Evolutionary conservation across 1,140 invertebrate species (phyloP).

Genomic region (Plectrocnemia conspersa): DNA sequence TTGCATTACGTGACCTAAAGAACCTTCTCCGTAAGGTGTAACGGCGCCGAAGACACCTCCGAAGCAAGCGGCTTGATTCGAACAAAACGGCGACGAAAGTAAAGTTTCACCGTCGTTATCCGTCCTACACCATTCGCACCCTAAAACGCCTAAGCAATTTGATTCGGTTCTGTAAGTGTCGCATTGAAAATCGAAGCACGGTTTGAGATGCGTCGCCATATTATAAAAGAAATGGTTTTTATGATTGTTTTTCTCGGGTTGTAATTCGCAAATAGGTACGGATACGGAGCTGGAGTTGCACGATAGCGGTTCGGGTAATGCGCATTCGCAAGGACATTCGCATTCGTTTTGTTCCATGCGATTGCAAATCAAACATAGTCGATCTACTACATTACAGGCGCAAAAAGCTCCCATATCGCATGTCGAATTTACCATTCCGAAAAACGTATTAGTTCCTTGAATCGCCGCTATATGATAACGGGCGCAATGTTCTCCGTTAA

Average conservation of each 20-base stretch:
- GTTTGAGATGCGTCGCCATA: slow-evolving; percentile 51
- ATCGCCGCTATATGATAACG: slow-evolving; percentile 80
- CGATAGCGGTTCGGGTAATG: slow-evolving; percentile 51
- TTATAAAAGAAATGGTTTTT: slow-evolving; percentile 50
- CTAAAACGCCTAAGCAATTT: slow-evolving; percentile 77
- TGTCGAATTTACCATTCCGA: slow-evolving; percentile 82
- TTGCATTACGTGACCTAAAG: slow-evolving; percentile 51
- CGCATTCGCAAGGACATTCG: slow-evolving; percentile 93
- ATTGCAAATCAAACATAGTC: slow-evolving; percentile 86
- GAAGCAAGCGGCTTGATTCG: slow-evolving; percentile 74
- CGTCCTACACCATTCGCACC: slow-evolving; percentile 88
- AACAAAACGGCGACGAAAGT: slow-evolving; percentile 71
- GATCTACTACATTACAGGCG: slow-evolving; percentile 86
- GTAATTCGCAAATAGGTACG: slow-evolving; percentile 31
- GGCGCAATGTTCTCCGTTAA: slow-evolving; percentile 85
- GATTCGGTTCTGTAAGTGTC: slow-evolving; percentile 67
- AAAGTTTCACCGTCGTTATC: slow-evolving; percentile 67
- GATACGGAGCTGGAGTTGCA: slow-evolving; percentile 47
- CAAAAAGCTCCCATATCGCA: slow-evolving; percentile 83
- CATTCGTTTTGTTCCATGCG: slow-evolving; percentile 92
- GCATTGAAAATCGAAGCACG: slow-evolving; percentile 74
- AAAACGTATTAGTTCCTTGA: slow-evolving; percentile 79
- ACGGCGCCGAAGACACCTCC: slow-evolving; percentile 76
- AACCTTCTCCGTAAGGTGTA: slow-evolving; percentile 75
- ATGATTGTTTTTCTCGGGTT: slow-evolving; percentile 46